Evolutionary conservation across 2,888 invertebrate species (phyloP).

Genomic region (Chrysotoxum bicinctum): DNA sequence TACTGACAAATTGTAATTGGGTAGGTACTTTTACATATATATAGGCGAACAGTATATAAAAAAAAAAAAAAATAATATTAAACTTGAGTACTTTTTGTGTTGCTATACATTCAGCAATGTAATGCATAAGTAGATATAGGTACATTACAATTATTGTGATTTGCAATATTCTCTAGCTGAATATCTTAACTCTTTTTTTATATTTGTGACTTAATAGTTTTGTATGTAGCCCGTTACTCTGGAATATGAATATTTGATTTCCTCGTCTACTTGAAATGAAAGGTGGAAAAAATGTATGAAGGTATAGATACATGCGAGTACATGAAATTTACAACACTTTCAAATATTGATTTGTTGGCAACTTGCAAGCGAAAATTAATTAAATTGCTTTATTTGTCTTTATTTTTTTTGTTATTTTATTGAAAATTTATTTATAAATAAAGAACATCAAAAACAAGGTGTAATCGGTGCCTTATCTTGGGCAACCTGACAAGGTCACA

Average conservation of each 20-base stretch:
- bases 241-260: neutral
- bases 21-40: conserved; percentile 6
- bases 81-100: conserved; percentile 19
- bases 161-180: neutral
- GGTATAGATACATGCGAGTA: neutral
- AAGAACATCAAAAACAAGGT: neutral
- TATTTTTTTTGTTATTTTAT: neutral
- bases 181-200: neutral
- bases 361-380: neutral
- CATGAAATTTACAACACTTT: neutral
- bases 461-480: neutral
- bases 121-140: neutral
- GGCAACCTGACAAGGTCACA: neutral
- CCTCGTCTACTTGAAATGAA: neutral
- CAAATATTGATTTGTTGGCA: conserved; percentile 9
- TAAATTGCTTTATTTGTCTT: neutral
- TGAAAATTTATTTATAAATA: neutral
- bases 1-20: conserved; percentile 53
- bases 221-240: neutral
- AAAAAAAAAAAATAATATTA: conserved; percentile 21
- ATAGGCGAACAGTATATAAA: neutral
- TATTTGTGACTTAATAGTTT: conserved; percentile 8
- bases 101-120: neutral
- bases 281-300: neutral
- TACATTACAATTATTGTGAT: neutral